Base-by-base conservation (phyloP, 2,888 invertebrate genomes). In the Hemithea aestivaria region DNA sequence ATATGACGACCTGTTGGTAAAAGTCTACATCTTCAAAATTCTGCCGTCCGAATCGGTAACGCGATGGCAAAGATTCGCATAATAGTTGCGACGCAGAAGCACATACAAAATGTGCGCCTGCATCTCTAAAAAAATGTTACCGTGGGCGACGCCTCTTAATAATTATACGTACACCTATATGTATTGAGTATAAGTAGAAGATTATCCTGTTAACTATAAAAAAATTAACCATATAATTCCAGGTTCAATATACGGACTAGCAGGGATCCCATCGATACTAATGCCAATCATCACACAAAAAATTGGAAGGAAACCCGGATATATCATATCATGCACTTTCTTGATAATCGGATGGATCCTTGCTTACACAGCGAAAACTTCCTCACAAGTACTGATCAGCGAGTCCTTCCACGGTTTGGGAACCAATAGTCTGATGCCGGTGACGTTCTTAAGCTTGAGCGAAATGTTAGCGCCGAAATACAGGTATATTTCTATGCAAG, bases 401-500 rank as follows among this genome's bases (percentile, higher is more conserved):
- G 32, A 33, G 10, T 33, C 25, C 2, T 33, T 33, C n/a, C 25
- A 33, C 7, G 32, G 32, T n/a, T 10, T 33, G 6, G 10, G 32
- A 5, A 26, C 25, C 1, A 33, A 33, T 7, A 33, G 32, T 25
- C 6, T 33, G 5, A 6, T 33, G 20, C 32, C 25, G 7, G 32
- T 33, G 2, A 10, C 20, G 7, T 33, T 7, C 6, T 10, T 33
- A 5, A 25, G 10, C 10, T 10, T 33, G 25, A 20, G 25, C 5
- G 32, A 33, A 25, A 33, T 33, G 32, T 25, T 33, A 1, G 10
- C 25, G n/a, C 32, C 32, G n/a, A 25, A 26, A 20, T 33, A 33
- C 5, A 9, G 32, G 0, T 9, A 10, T 7, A 7, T 10, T 7
- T 33, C 32, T 7, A 6, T 33, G 25, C 32, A 32, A 25, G 20